A percentile compares a stretch with the other conserved stretches of the same genome.
Conservation (phyloP, 2,797 vertebrate species). For the Catostomus latipinnis region DNA sequence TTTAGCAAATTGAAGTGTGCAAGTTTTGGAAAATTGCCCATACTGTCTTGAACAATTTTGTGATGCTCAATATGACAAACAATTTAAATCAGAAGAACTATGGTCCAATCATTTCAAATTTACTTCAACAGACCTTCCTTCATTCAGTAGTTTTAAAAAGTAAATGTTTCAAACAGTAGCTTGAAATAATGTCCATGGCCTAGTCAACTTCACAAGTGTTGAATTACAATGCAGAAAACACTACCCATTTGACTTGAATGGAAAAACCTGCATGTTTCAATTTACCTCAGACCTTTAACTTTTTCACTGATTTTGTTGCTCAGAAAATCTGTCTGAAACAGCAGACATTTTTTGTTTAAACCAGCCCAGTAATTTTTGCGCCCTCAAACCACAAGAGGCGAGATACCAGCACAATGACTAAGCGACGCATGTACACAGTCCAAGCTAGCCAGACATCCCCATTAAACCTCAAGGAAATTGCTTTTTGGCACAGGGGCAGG, state of each 20-base stretch:
- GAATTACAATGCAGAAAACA: neutral
- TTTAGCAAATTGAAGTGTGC: neutral
- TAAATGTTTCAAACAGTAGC: neutral
- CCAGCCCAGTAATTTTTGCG: neutral
- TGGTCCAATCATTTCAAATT: neutral
- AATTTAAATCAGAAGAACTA: neutral
- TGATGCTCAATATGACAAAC: neutral
- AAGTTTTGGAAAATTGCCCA: conserved; percentile 8
- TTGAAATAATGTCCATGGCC: neutral
- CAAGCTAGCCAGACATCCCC: neutral
- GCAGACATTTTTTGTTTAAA: conserved; percentile 33
- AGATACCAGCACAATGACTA: conserved; percentile 10
- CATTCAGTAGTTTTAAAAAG: neutral
- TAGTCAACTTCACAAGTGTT: neutral
- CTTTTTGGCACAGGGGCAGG: conserved; percentile 16
- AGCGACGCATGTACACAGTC: neutral
- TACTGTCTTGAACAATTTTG: neutral
- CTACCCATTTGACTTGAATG: neutral
- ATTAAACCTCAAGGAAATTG: conserved; percentile 23
- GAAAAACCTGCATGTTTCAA: neutral
- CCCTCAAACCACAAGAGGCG: conserved; percentile 1
- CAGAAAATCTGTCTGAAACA: neutral
- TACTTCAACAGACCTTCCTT: neutral
- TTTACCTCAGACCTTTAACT: neutral
- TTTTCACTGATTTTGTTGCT: neutral